Percentiles rank a stretch among this genome's conserved stretches.
phyloP scores from a whole-genome alignment of 2,888 invertebrate species.

The Diarsia dahlii region DNA sequence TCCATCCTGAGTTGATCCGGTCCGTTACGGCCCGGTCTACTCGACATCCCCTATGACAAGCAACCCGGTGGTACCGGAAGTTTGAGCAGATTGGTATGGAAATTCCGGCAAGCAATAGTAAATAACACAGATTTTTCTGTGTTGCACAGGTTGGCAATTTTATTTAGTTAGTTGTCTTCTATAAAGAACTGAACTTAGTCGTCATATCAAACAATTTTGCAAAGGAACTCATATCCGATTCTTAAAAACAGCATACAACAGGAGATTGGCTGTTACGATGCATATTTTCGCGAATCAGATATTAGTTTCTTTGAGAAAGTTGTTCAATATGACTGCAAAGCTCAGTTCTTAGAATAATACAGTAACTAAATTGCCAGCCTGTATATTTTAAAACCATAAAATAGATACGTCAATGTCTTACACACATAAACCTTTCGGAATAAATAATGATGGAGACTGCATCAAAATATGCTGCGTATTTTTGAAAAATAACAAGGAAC shows the following conservation, averaged over 20 bases:
- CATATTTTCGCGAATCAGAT: not conserved
- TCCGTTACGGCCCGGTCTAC: too few relatives aligned
- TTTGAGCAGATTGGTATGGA: too few relatives aligned
- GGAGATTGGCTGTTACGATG: not conserved
- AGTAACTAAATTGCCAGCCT: not conserved
- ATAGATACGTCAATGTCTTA: not conserved
- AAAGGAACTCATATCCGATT: not conserved
- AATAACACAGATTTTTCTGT: not conserved
- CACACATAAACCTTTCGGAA: not conserved
- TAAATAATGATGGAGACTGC: not conserved
- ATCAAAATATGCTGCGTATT: not conserved
- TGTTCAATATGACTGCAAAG: not conserved
- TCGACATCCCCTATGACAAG: too few relatives aligned
- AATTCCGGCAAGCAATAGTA: not conserved
- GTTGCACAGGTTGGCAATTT: not conserved
- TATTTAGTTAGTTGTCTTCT: not conserved
- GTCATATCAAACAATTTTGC: not conserved
- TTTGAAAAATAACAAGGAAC: not conserved
- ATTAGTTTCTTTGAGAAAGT: not conserved
- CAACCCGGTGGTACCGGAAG: too few relatives aligned
- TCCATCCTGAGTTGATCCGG: too few relatives aligned
- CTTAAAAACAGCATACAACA: not conserved
- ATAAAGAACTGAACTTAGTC: not conserved
- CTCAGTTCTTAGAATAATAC: not conserved
- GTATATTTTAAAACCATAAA: not conserved